Base-by-base conservation (phyloP, 2,888 invertebrate species). In the Apamea monoglypha region DNA sequence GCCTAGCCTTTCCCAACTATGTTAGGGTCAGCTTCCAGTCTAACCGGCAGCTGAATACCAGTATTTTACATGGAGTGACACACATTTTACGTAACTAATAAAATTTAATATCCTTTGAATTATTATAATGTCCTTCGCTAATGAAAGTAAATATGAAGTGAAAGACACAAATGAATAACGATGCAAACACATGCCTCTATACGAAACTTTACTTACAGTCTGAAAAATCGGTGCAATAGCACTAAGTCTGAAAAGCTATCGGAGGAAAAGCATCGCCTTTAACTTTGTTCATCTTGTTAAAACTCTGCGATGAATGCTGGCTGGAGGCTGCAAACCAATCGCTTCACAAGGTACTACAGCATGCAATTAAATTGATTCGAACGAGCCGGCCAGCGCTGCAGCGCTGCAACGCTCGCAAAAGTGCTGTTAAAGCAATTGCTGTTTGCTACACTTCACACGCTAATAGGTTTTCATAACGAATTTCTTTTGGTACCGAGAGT, bases 341-440 rank as follows among this genome's bases (percentile, higher is more conserved):
- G 78, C 66, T 70, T 18, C 71, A 64, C 53, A 40, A 21, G 53
- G 72, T 82, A 74, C 64, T 77, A 69, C 78, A 75, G 87, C 69
- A 56, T 73, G 78, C 83, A 86, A 84, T 84, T 84, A 83, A 84
- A 76, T 83, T 86, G 74, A 78, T 78, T 78, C 69, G 69, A 67
- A 72, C 87, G 64, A 73, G 66, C 69, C 74, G 64, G 63, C 69
- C 71, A 75, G 64, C 68, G 44, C 71, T 56, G 56, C 67, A 73
- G 73, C 76, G 71, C 82, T 71, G 70, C 74, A 75, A 59, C 74
- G 68, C 83, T 74, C 59, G 50, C 63, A 36, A 73, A 72, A 86
- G 82, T 77, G 84, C 71, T 82, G 70, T 81, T 85, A 68, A 71
- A 76, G 83, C 87, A 73, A 83, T 83, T 83, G 66, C 72, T 73